phyloP scores from a whole-genome alignment of 1,140 invertebrate genomes.

The Calephelis nemesis region DNA sequence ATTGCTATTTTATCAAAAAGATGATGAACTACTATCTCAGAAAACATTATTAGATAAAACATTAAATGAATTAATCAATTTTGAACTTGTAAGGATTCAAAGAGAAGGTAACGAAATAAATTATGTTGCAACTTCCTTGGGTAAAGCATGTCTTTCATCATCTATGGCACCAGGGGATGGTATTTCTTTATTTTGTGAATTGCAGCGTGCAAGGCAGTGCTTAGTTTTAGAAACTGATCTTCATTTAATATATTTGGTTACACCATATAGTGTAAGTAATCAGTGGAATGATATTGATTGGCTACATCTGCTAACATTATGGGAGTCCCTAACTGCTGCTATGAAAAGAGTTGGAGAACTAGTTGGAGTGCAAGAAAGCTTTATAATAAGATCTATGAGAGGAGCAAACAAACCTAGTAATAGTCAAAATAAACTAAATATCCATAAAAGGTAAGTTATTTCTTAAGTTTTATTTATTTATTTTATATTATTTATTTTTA shows the following conservation, averaged over 20 bases:
- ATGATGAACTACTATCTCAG: constrained; percentile 39
- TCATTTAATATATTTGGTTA: constrained; percentile 96
- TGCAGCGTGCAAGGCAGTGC: constrained; percentile 93
- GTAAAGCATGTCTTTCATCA: constrained; percentile 94
- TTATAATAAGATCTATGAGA: constrained; percentile 89
- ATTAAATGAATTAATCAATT: constrained; percentile 75
- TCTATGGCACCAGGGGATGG: constrained; percentile 96
- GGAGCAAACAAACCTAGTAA: constrained; percentile 81
- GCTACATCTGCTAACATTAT: constrained; percentile 91
- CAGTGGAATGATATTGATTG: constrained; percentile 92
- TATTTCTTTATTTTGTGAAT: constrained; percentile 91
- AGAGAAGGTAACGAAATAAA: constrained; percentile 68
- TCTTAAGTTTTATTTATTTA: neutral
- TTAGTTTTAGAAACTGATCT: constrained; percentile 97
- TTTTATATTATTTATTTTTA: neutral
- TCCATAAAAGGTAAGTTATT: constrained; percentile 76
- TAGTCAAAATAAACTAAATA: constrained; percentile 76
- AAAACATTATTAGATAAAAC: constrained; percentile 59
- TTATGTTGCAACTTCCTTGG: constrained; percentile 91
- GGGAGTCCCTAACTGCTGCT: constrained; percentile 89
- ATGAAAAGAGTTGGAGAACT: constrained; percentile 93
- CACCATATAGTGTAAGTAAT: constrained; percentile 89
- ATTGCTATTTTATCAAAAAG: constrained; percentile 72
- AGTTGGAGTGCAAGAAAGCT: constrained; percentile 95
- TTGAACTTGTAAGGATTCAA: constrained; percentile 81